phyloP scores from a whole-genome alignment of 2,113 vertebrate species.

The Centropus unirufus region DNA sequence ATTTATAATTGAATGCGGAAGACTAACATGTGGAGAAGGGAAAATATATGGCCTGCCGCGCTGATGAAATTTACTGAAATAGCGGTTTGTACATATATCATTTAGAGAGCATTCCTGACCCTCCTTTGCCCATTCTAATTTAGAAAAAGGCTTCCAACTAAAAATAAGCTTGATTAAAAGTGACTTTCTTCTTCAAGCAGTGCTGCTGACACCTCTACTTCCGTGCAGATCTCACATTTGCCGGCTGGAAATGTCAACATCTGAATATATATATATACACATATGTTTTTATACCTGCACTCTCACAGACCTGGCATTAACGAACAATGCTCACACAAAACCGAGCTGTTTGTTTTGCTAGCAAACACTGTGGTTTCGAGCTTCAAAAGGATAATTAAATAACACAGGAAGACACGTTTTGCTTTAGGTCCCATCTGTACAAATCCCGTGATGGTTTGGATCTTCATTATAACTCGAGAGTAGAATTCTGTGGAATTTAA shows the following conservation, averaged over 20 bases:
- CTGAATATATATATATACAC: background rate
- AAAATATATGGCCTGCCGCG: background rate
- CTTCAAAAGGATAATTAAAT: background rate
- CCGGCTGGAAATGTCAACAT: background rate
- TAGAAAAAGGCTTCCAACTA: background rate
- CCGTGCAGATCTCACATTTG: background rate
- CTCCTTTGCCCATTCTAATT: background rate
- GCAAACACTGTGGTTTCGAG: background rate
- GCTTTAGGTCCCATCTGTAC: background rate
- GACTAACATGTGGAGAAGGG: background rate
- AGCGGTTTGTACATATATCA: background rate
- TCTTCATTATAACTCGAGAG: background rate
- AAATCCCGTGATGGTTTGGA: background rate
- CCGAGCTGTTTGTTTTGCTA: background rate
- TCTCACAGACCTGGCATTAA: background rate
- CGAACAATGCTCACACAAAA: background rate
- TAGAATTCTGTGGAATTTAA: background rate
- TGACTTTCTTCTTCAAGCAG: background rate
- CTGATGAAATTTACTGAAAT: background rate
- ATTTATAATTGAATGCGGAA: background rate
- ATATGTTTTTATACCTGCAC: background rate
- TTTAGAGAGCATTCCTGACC: background rate
- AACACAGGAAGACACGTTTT: background rate
- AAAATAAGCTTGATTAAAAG: background rate
- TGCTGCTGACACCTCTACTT: background rate